Percentiles rank a stretch among this genome's conserved stretches.
Evolutionary conservation across 2,888 invertebrate genomes (phyloP).

Genomic region (Andricus quercusramuli): DNA sequence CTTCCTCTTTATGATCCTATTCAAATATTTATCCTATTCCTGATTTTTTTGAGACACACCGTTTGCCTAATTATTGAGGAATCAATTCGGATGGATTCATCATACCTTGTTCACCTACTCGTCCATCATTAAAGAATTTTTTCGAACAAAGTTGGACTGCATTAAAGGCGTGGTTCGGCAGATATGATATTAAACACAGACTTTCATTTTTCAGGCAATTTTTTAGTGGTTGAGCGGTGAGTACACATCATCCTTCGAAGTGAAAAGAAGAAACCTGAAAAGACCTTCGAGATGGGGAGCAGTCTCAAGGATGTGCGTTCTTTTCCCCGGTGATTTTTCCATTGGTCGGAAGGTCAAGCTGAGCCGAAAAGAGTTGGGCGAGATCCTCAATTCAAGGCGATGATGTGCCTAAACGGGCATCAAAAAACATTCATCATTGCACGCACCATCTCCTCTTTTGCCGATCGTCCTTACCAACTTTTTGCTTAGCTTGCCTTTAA

Average conservation of each 20-base stretch:
- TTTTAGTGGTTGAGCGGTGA: not conserved
- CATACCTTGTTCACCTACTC: too few relatives aligned
- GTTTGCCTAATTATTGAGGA: too few relatives aligned
- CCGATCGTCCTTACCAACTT: conserved; percentile 50
- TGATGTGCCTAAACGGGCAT: conserved; percentile 48
- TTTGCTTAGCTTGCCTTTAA: conserved; percentile 26
- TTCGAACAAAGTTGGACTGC: too few relatives aligned
- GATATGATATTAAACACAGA: not conserved
- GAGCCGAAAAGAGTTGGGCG: conserved; percentile 48
- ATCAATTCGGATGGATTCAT: too few relatives aligned
- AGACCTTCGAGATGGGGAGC: conserved; percentile 55
- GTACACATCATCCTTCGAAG: not conserved
- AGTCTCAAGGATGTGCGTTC: conserved; percentile 55
- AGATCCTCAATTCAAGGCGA: conserved; percentile 51
- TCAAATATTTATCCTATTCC: too few relatives aligned
- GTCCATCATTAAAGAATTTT: too few relatives aligned
- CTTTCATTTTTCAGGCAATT: not conserved
- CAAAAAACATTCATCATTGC: conserved; percentile 69
- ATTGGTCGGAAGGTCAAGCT: conserved; percentile 49
- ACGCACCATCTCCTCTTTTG: conserved; percentile 57
- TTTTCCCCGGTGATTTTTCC: conserved; percentile 53
- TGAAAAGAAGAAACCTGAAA: conserved; percentile 20
- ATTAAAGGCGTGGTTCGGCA: too few relatives aligned
- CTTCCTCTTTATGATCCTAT: too few relatives aligned
- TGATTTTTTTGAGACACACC: too few relatives aligned